Evolutionary conservation across 2,113 vertebrate species (phyloP), one percentile per base, ranked within the genome.

Genomic region (Datnioides undecimradiatus): DNA sequence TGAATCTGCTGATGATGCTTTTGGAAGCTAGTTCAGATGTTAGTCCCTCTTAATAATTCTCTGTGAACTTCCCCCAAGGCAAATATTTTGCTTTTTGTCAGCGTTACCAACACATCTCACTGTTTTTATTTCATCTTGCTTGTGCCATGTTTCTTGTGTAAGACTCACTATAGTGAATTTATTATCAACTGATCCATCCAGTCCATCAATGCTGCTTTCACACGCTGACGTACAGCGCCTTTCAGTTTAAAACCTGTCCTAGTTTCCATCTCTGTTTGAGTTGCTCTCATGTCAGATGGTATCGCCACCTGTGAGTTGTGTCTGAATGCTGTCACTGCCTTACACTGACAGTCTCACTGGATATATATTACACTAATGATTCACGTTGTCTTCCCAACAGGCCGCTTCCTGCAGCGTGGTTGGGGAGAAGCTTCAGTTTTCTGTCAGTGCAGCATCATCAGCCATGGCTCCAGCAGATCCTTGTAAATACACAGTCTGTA

Each of bases 351-450:
- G 36, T 49, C 40, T 55, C 23, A 1, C 11, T 49, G 14, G 49
- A 66, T 86, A 79, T 75, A 40, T 52, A n/a, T 17, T 13, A 31
- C 34, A n/a, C 25, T 48, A 45, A 67, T 19, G 46, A 12, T 36
- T 80, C 34, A 5, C 79, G 75, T 58, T 90, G 7, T 91, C 63
- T 69, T 83, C 54, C 13, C 51, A 34, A 82, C 84, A 99, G 98
- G 93, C 95, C 60, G 92, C 96, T 73, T 88, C 91, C 80, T 99
- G 96, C 90, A 94, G 86, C 0, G 95, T 96, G 78, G 82, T 93
- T 21, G 97, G 96, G 4, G 94, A 97, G 49, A 88, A 92, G 34
- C 73, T 98, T 64, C 93, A 92, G 87, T 98, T 99, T 91, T 80
- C 94, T 2, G 57, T 97, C 36, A 73, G 82, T 2, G 92, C 90